Evolutionary conservation across 1,140 invertebrate genomes (phyloP), one percentile per base, ranked within the genome.

Genomic region (Metopolophium dirhodum): DNA sequence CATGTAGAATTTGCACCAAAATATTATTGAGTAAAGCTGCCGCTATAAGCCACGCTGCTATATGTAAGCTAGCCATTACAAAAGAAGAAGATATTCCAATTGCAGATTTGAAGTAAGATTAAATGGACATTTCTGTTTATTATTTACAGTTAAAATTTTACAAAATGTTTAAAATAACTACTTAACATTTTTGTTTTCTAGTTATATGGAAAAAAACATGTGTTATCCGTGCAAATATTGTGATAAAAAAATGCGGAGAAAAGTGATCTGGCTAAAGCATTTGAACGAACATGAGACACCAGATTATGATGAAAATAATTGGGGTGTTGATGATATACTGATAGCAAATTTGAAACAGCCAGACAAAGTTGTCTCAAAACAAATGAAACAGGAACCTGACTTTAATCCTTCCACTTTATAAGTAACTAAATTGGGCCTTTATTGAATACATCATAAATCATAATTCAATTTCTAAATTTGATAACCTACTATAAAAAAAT

Each of bases 11-110:
- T 77, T 77, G 61, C 14, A 20, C 4, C n/a, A 77, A 20, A 77
- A 77, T 3, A 18, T 35, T 77, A 77, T 35, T 77, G 30, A 77
- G 30, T n/a, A n/a, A 77, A n/a, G 61, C 30, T 77, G 30, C 61
- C 6, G 61, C 61, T 77, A 20, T 77, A 77, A 77, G n/a, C 18
- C 61, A 77, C n/a, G 61, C 61, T 4, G n/a, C 14, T 77, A 77
- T n/a, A n/a, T 77, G 61, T 77, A 77, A 77, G 14, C 61, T 77
- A n/a, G 4, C 61, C 4, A 77, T 77, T n/a, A 77, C 61, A n/a
- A 77, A 77, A 77, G 61, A 77, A 77, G n/a, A 77, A 77, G 61
- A 77, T n/a, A n/a, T 77, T 77, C n/a, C 30, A 77, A 77, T n/a
- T 77, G 4, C 30, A 77, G 61, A 77, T 77, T 77, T 77, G n/a